Evolutionary conservation across 2,113 vertebrate genomes (phyloP).

Genomic region (Pachycephala philippinensis): DNA sequence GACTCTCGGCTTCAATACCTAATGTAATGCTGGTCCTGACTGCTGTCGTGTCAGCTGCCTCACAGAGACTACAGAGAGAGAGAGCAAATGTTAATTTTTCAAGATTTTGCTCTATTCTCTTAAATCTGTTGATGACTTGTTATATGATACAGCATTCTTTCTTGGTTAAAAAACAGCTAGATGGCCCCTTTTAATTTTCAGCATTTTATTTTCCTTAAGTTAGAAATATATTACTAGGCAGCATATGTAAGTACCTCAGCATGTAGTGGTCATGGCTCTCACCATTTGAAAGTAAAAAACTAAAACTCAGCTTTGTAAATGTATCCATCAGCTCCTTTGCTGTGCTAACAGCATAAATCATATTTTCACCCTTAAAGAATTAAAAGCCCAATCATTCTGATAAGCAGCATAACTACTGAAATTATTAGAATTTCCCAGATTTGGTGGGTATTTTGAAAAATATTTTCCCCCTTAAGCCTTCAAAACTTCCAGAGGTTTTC

Average conservation of each 20-base stretch:
- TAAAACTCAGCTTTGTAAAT: background rate
- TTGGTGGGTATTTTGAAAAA: accelerated
- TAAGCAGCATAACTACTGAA: background rate
- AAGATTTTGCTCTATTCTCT: background rate
- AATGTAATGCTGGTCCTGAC: background rate
- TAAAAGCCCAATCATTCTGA: background rate
- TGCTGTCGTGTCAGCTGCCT: background rate
- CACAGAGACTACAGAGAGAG: background rate
- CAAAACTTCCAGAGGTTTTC: background rate
- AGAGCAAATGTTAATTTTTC: background rate
- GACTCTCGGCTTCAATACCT: background rate
- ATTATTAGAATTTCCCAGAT: background rate
- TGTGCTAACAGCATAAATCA: background rate
- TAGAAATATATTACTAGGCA: background rate
- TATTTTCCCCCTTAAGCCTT: background rate
- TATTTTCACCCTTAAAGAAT: background rate
- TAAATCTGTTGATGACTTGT: background rate
- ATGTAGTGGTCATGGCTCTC: background rate
- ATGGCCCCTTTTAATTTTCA: background rate
- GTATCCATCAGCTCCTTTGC: background rate
- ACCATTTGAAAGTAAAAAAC: accelerated
- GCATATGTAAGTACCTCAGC: background rate
- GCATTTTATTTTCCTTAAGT: background rate
- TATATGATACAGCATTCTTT: background rate
- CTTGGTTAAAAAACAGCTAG: background rate